Evolutionary conservation across 2,797 vertebrate species (phyloP).

Genomic region (Sparus aurata): DNA sequence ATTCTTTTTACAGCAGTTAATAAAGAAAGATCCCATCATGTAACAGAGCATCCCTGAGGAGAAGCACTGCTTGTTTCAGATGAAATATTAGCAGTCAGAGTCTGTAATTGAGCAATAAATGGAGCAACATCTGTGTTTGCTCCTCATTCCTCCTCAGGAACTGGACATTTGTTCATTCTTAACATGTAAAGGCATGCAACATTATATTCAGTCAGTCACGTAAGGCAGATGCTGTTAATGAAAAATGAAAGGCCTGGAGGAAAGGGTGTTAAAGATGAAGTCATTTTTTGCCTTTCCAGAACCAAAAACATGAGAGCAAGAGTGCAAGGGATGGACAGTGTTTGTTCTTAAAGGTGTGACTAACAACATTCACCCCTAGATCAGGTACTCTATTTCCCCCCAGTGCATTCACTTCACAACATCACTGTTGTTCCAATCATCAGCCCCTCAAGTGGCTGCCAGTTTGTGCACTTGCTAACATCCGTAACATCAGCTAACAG

Average conservation of each 20-base stretch:
- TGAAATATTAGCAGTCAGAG: neutral
- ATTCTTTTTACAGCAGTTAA: conserved; percentile 20
- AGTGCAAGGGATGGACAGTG: neutral
- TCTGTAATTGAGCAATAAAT: neutral
- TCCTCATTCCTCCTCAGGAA: conserved; percentile 12
- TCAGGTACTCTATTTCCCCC: too few relatives aligned
- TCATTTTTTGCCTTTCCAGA: neutral
- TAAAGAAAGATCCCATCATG: neutral
- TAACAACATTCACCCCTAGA: too few relatives aligned
- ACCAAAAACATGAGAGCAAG: neutral
- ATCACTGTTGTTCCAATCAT: too few relatives aligned
- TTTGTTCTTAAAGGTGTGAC: neutral
- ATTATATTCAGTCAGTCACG: neutral
- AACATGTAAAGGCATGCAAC: neutral
- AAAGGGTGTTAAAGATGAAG: neutral
- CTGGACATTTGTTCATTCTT: neutral
- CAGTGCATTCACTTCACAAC: too few relatives aligned
- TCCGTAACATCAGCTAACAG: too few relatives aligned
- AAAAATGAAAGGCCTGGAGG: neutral
- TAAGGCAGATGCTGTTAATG: neutral
- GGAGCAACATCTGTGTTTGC: conserved; percentile 31
- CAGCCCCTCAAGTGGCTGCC: too few relatives aligned
- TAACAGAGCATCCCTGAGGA: neutral
- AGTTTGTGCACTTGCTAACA: too few relatives aligned
- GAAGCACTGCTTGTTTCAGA: neutral